Percentiles rank a stretch among this genome's conserved stretches.
Evolutionary conservation across 2,113 vertebrate genomes (phyloP).

Genomic region (Rhizomys pruinosus): DNA sequence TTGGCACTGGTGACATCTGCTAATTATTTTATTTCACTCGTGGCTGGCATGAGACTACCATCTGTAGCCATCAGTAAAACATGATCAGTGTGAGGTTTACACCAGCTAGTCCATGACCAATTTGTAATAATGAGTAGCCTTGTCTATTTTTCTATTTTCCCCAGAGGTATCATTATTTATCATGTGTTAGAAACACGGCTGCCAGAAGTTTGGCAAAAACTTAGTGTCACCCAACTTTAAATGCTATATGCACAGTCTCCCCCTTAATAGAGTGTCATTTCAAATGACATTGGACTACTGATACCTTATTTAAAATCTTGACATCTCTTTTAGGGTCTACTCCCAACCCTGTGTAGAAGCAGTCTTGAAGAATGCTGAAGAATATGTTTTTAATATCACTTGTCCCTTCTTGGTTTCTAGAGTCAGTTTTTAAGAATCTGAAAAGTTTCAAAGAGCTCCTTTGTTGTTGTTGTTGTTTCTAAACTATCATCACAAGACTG

Average conservation of each 20-base stretch:
- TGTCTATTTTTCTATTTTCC: slow-evolving; percentile 47
- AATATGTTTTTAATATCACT: not conserved
- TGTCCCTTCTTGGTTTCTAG: not conserved
- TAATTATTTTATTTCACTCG: slow-evolving; percentile 65
- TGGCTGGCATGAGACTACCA: slow-evolving; percentile 52
- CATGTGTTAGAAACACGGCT: slow-evolving; percentile 39
- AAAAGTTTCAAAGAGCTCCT: not conserved
- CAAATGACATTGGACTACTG: not conserved
- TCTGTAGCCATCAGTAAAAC: slow-evolving; percentile 24
- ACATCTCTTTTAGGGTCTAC: not conserved
- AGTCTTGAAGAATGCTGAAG: not conserved
- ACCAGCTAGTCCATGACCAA: not conserved
- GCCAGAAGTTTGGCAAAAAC: slow-evolving; percentile 43
- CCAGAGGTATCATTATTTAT: slow-evolving; percentile 57
- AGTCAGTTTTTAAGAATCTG: slow-evolving; percentile 42
- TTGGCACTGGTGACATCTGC: slow-evolving; percentile 67
- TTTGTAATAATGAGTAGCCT: slow-evolving; percentile 54
- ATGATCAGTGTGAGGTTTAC: not conserved
- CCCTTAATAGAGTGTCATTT: not conserved
- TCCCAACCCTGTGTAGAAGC: not conserved
- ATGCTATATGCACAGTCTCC: not conserved
- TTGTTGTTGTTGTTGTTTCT: not conserved
- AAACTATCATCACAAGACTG: not conserved
- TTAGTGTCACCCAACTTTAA: not conserved
- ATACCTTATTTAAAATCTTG: not conserved